phyloP scores from a whole-genome alignment of 2,797 vertebrate genomes.

The Diceros bicornis region DNA sequence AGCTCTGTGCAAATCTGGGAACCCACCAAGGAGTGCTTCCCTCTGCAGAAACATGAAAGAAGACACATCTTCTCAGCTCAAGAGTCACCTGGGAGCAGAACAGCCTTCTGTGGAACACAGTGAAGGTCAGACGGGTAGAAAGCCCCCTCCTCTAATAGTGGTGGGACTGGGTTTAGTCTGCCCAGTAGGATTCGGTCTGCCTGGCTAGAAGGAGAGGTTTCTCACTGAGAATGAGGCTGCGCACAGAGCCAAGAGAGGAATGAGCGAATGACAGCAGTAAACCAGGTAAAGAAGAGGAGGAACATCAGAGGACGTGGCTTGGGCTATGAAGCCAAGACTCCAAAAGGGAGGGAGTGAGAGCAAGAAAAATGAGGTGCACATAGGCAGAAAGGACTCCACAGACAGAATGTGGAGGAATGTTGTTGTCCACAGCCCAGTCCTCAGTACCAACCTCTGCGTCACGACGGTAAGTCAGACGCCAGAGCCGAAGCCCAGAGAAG shows the following conservation, averaged over 20 bases:
- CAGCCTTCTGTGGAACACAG: neutral
- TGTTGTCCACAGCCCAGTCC: neutral
- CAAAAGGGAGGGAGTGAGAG: neutral
- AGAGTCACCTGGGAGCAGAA: neutral
- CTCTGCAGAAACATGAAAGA: neutral
- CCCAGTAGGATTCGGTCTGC: too few species aligned
- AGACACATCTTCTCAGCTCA: neutral
- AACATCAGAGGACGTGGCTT: too few species aligned
- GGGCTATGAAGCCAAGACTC: neutral
- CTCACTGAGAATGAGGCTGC: neutral
- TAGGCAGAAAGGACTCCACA: neutral
- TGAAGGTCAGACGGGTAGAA: neutral
- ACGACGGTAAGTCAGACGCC: neutral
- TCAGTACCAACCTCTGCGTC: neutral
- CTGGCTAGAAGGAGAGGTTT: neutral
- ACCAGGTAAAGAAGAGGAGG: neutral
- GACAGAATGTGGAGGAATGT: neutral
- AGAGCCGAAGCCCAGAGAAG: neutral
- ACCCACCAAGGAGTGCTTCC: neutral
- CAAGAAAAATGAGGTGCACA: rapidly evolving
- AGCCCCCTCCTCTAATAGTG: neutral
- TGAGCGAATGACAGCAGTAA: neutral
- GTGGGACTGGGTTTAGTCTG: too few species aligned
- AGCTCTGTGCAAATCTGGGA: neutral
- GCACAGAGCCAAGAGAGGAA: too few species aligned